These are phyloP conservation scores for Margarornis squamiger DNA, from an alignment of 2,797 vertebrate genomes.

Conservation along the genomic window DNA sequence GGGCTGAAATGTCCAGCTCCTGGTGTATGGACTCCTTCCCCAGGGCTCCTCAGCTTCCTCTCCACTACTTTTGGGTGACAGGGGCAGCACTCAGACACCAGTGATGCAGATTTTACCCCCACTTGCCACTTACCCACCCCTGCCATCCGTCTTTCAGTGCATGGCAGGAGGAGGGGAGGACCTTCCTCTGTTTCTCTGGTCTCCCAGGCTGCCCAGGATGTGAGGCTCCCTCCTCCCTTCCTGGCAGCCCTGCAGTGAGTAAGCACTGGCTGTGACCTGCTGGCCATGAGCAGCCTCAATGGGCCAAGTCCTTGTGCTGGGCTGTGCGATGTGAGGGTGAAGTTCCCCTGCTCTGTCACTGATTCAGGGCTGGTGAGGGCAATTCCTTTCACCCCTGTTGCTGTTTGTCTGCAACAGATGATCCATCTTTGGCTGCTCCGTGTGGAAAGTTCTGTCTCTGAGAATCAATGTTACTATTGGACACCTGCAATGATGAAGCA, in stretches of 20 bases:
- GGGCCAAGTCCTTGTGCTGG: background rate
- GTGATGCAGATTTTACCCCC: background rate
- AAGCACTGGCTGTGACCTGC: background rate
- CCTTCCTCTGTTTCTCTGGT: background rate
- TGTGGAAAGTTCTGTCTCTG: background rate
- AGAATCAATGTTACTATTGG: background rate
- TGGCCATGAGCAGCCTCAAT: background rate
- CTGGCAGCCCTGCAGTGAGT: background rate
- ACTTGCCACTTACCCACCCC: background rate
- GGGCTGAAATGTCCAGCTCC: background rate
- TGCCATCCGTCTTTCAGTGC: background rate
- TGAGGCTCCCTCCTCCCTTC: background rate
- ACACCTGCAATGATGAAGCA: background rate
- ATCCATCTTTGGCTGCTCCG: background rate
- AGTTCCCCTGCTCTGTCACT: no score
- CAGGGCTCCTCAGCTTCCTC: background rate
- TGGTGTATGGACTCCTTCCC: background rate
- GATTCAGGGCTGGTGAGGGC: background rate
- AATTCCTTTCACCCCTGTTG: background rate
- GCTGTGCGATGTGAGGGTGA: background rate
- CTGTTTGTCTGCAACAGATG: background rate
- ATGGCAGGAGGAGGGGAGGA: background rate
- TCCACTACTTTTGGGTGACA: fast-evolving
- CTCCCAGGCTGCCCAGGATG: background rate
- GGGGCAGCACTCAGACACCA: background rate